Conservation (phyloP, 2,888 invertebrate genomes). For the Drosophila borealis region DNA sequence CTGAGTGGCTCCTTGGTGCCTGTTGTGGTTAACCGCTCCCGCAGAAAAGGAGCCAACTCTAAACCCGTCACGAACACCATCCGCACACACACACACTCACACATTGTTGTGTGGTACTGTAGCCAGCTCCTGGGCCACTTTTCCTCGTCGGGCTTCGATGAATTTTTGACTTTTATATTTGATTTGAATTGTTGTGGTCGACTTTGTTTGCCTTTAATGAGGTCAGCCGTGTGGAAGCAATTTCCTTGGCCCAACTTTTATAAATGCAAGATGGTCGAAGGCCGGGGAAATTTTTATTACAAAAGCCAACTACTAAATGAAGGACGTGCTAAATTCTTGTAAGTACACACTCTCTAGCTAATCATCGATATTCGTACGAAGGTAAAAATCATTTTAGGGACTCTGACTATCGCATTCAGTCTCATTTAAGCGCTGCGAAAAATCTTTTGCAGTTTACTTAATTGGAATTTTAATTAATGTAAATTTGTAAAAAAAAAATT, state of each 20-base stretch:
- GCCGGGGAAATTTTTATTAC: constrained; percentile 39
- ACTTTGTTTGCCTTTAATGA: constrained; percentile 72
- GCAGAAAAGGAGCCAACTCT: constrained; percentile 28
- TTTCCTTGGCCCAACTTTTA: constrained; percentile 56
- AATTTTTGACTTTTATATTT: constrained; percentile 80
- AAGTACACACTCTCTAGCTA: neutral
- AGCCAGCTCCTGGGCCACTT: constrained; percentile 8
- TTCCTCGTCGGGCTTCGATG: constrained; percentile 59
- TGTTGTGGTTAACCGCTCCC: constrained; percentile 63
- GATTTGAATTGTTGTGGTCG: constrained; percentile 77
- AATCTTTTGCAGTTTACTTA: constrained; percentile 30
- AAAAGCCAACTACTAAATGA: constrained; percentile 24
- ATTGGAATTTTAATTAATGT: constrained; percentile 83
- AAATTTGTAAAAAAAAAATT: constrained; percentile 66
- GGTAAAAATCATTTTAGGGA: neutral
- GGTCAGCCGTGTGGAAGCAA: constrained; percentile 72
- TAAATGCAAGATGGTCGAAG: constrained; percentile 14
- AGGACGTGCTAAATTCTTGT: neutral
- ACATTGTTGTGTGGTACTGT: constrained; percentile 15
- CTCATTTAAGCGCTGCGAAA: constrained; percentile 9
- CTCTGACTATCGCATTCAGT: constrained; percentile 1
- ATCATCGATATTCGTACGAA: neutral
- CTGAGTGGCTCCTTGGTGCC: constrained; percentile 58
- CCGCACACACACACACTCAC: neutral
- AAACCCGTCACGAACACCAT: constrained; percentile 47